Base-by-base conservation (phyloP, 2,113 vertebrate species). In the Tetrao urogallus region DNA sequence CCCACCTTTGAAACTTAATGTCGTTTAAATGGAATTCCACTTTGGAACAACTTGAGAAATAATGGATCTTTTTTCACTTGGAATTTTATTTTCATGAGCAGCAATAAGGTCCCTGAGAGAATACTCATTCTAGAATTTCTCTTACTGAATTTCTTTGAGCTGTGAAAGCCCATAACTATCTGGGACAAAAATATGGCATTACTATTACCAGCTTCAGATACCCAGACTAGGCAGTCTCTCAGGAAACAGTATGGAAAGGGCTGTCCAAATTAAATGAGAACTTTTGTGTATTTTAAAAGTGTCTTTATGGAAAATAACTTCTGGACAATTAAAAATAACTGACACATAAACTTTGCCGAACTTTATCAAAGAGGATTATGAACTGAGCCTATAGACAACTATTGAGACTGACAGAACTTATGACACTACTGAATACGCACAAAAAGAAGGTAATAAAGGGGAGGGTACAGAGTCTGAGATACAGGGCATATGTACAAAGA, bases 361-460 rank as follows among this genome's bases (percentile, higher is more conserved):
- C 57, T 89, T 89, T 89, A 91, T 92, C 65, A 34, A 75, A 78
- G 19, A 91, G 72, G 76, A 82, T 94, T 91, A 86, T 38, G 85
- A 36, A 82, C 57, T 85, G 63, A 94, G 67, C 43, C 84, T 83
- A 64, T 43, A 89, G 78, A 91, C 66, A 90, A 21, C 81, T 76
- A 57, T 4, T 57, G 89, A 88, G 69, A 60, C 77, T 91, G 79
- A 92, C 72, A 94, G 40, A 90, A 48, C 6, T 0, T 14, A 45
- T 30, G 38, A 71, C 56, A 30, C 63, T 17, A 88, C 47, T 32
- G 76, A 76, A 94, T 94, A 77, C 67, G 70, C 66, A 80, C 18
- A 42, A 83, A 89, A 60, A 78, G 52, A 52, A 27, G 30, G 65
- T 7, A 48, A 90, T 84, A 90, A 78, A 88, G 54, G 34, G 75